phyloP scores from a whole-genome alignment of 2,888 invertebrate genomes.

The Drepana falcataria region DNA sequence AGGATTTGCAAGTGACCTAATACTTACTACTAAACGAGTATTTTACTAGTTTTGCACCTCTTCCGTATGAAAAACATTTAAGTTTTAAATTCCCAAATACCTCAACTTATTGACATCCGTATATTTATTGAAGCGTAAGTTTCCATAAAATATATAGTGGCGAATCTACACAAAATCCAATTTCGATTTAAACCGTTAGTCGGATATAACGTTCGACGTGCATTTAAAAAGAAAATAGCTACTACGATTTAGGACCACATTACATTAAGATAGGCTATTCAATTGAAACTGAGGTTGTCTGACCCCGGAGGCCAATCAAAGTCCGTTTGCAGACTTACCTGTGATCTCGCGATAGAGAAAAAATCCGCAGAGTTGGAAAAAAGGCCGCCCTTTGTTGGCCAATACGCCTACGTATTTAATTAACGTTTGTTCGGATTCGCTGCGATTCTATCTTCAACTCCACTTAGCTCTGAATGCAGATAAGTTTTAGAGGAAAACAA shows the following conservation, averaged over 20 bases:
- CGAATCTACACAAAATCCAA: constrained; percentile 5
- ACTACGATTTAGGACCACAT: background rate
- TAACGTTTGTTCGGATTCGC: background rate
- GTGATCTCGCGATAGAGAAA: constrained; percentile 24
- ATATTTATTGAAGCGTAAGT: background rate
- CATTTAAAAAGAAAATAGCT: constrained; percentile 15
- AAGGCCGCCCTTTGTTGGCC: constrained; percentile 12
- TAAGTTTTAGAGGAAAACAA: background rate
- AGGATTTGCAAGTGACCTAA: too few species aligned
- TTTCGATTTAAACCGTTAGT: constrained; percentile 27
- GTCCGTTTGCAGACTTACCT: constrained; percentile 8
- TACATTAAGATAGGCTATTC: background rate
- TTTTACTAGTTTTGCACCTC: too few species aligned
- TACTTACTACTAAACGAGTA: too few species aligned
- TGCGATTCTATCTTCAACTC: background rate
- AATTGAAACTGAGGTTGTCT: background rate
- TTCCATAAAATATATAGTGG: background rate
- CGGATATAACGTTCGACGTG: constrained; percentile 25
- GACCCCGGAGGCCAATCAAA: background rate
- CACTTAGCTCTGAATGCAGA: background rate
- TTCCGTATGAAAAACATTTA: too few species aligned
- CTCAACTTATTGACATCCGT: too few species aligned
- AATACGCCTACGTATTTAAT: constrained; percentile 3
- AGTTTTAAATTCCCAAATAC: too few species aligned
- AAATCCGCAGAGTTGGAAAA: constrained; percentile 15